Evolutionary conservation across 1,140 invertebrate species (phyloP).

Genomic region (Drosophila guanche): DNA sequence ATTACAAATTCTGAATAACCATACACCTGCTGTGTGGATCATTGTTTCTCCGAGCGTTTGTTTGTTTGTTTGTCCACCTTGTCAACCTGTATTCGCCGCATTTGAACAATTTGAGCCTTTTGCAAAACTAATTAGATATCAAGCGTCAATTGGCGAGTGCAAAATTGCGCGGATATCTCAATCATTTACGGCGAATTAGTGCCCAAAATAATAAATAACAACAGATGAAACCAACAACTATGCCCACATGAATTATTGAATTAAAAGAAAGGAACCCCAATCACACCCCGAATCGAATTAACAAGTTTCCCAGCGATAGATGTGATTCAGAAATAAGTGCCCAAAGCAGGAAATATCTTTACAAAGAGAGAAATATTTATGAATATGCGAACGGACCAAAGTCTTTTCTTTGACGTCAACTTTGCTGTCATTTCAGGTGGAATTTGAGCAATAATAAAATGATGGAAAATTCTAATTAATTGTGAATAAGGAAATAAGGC

Average conservation of each 20-base stretch:
- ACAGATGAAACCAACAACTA: conserved; percentile 15
- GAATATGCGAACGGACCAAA: too few species aligned
- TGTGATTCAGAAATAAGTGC: too few species aligned
- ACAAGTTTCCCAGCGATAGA: too few species aligned
- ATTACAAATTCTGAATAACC: conserved; percentile 29
- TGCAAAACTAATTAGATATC: conserved; percentile 56
- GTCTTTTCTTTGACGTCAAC: conserved; percentile 3
- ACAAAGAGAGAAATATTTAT: too few species aligned
- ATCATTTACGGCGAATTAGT: conserved; percentile 1
- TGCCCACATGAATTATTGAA: conserved; percentile 22
- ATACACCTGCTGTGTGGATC: conserved; percentile 11
- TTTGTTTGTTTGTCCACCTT: not conserved
- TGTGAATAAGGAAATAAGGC: too few species aligned
- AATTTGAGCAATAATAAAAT: too few species aligned
- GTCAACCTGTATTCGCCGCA: conserved; percentile 10
- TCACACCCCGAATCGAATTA: not conserved
- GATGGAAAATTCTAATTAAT: too few species aligned
- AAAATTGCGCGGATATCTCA: conserved; percentile 49
- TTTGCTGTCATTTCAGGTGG: not conserved
- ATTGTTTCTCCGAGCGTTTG: not conserved
- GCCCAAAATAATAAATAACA: not conserved
- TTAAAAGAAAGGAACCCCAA: conserved; percentile 24
- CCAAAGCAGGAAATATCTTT: too few species aligned
- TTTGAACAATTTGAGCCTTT: conserved; percentile 16
- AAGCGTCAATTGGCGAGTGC: conserved; percentile 56